These are phyloP conservation scores for Atopsyche davidsoni DNA, from an alignment of 1,140 invertebrate genomes.

Conservation along the genomic window DNA sequence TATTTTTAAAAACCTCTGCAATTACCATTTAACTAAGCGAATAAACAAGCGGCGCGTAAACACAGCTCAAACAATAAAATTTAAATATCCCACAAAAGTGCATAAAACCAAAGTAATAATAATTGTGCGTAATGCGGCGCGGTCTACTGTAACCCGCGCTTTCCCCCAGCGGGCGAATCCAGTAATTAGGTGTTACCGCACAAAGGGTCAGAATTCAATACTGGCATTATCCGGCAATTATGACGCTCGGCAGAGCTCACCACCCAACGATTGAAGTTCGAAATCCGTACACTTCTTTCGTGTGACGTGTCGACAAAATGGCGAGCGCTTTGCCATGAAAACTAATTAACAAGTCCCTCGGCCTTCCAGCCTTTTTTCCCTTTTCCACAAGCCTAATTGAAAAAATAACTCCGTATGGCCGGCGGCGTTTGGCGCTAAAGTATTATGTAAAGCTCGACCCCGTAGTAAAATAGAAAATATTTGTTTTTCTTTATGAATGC, in stretches of 20 bases:
- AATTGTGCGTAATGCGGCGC: too few relatives aligned
- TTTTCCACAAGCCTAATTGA: conserved; percentile 16
- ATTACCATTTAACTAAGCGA: too few relatives aligned
- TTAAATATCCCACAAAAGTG: too few relatives aligned
- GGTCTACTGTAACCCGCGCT: not conserved
- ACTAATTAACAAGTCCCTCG: conserved; percentile 18
- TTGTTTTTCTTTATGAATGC: too few relatives aligned
- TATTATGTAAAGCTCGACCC: conserved; percentile 4
- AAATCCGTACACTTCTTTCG: conserved; percentile 5
- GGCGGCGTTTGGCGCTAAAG: too few relatives aligned
- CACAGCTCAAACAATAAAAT: too few relatives aligned
- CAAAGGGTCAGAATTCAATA: not conserved
- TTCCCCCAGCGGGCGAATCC: too few relatives aligned
- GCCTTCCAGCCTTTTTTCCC: conserved; percentile 8
- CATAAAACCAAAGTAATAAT: too few relatives aligned
- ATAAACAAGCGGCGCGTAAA: too few relatives aligned
- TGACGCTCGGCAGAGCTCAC: not conserved
- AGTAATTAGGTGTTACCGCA: conserved; percentile 11
- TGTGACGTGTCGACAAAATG: not conserved
- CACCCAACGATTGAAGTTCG: conserved; percentile 2
- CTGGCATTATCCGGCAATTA: conserved; percentile 1
- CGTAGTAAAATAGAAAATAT: conserved; percentile 1
- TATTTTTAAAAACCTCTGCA: too few relatives aligned
- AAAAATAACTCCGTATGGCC: too few relatives aligned
- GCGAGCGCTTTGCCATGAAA: conserved; percentile 14